Conservation (phyloP, 2,113 vertebrate species). For the Formicarius rufipectus region DNA sequence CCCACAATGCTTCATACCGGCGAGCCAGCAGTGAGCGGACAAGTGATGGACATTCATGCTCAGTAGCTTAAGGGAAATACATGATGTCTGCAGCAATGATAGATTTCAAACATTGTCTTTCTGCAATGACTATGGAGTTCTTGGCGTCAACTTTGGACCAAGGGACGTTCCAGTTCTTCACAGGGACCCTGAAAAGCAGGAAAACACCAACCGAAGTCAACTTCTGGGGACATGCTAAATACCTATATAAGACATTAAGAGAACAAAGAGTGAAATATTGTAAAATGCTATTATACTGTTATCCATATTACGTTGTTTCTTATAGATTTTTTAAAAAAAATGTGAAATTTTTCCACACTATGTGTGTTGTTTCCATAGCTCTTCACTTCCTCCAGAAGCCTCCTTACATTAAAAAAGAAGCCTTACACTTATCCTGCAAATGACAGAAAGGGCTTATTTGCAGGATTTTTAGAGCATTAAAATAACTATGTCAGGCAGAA, state of each 20-base stretch:
- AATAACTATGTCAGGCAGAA: constrained; percentile 83
- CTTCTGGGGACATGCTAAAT: constrained; percentile 93
- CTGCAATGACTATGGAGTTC: constrained; percentile 86
- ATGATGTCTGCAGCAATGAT: constrained; percentile 77
- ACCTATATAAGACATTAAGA: constrained; percentile 96
- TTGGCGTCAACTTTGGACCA: constrained; percentile 86
- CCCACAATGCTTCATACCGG: constrained; percentile 84
- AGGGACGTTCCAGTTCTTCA: constrained; percentile 87
- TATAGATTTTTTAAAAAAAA: constrained; percentile 99
- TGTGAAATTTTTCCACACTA: constrained; percentile 99
- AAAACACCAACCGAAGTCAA: constrained; percentile 86
- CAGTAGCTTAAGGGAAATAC: constrained; percentile 86
- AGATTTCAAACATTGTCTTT: constrained; percentile 84
- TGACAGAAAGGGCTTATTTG: constrained; percentile 81
- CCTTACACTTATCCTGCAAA: constrained; percentile 87
- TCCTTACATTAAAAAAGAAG: constrained; percentile 85
- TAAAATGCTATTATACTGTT: constrained; percentile 99
- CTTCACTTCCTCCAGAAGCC: constrained; percentile 89
- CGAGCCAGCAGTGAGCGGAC: constrained; percentile 84
- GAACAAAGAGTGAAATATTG: constrained; percentile 99
- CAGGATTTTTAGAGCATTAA: constrained; percentile 86
- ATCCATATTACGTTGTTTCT: constrained; percentile 99
- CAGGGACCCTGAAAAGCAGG: constrained; percentile 88
- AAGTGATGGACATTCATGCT: constrained; percentile 89
- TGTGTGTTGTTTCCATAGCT: constrained; percentile 95